phyloP scores from a whole-genome alignment of 2,888 invertebrate genomes.

The Odontothrips loti region DNA sequence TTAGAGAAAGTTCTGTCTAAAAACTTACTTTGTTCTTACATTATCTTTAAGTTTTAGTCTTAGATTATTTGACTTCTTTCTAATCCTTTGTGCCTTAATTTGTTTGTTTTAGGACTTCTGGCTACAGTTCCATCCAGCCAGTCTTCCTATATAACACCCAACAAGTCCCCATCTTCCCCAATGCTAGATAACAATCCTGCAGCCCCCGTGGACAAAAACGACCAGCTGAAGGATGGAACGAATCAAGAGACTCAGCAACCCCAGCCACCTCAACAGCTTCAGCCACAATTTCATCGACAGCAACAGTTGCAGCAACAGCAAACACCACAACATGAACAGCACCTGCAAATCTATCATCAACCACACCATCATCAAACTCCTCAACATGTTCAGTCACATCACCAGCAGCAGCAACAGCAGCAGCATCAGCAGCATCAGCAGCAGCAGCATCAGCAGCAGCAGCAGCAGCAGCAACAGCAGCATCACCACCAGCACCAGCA shows the following conservation, averaged over 20 bases:
- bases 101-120: conserved; percentile 4
- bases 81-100: not conserved
- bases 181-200: not conserved
- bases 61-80: not conserved
- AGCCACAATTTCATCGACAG: not conserved
- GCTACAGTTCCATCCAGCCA: not conserved
- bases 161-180: not conserved
- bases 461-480: too few species aligned
- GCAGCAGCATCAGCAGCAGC: not conserved
- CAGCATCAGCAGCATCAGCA: not conserved
- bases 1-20: not conserved
- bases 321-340: not conserved
- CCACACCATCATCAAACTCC: not conserved
- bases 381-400: not conserved
- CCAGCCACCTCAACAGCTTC: not conserved
- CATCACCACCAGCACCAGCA: too few species aligned
- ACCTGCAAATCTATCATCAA: not conserved
- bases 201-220: not conserved
- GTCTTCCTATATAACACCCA: not conserved
- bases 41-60: not conserved
- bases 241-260: not conserved
- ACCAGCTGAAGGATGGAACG: not conserved
- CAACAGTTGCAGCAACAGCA: not conserved
- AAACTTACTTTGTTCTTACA: not conserved
- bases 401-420: not conserved